Conservation (phyloP, 2,113 vertebrate genomes). For the Ceyx melanurus region DNA sequence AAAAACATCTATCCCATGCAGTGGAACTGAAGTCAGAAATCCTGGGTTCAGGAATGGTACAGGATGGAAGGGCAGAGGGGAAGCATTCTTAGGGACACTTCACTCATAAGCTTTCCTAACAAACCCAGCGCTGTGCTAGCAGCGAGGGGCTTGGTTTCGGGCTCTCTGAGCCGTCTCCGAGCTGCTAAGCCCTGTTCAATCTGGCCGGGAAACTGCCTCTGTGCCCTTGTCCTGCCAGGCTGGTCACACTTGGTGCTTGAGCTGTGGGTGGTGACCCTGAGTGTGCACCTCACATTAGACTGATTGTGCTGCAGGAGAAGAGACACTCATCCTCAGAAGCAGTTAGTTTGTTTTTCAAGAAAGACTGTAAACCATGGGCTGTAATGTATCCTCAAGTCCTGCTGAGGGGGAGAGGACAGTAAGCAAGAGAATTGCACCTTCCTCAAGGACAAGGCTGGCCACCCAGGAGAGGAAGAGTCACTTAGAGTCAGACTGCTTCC, state of each 20-base stretch:
- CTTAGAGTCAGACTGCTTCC: background rate
- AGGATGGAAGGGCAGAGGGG: background rate
- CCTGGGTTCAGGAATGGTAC: background rate
- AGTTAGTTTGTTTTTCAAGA: background rate
- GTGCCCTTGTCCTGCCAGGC: background rate
- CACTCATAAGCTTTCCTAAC: background rate
- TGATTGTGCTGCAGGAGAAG: background rate
- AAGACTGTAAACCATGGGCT: background rate
- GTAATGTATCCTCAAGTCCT: background rate
- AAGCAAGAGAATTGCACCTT: background rate
- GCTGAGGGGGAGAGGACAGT: background rate
- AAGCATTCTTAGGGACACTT: background rate
- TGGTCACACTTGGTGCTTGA: background rate
- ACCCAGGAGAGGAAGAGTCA: background rate
- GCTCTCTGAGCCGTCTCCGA: background rate
- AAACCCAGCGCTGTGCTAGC: background rate
- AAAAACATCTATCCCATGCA: fast-evolving
- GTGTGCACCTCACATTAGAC: background rate
- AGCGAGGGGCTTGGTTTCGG: background rate
- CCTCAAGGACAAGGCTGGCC: background rate
- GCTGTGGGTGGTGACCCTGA: background rate
- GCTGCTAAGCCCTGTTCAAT: background rate
- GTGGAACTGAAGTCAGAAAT: background rate
- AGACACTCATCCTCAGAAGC: background rate
- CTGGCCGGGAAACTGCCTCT: background rate